Percentiles rank a stretch among this genome's conserved stretches.
These are phyloP conservation scores for Argyrosomus japonicus DNA, from an alignment of 2,113 vertebrate genomes.

Conservation along the genomic window DNA sequence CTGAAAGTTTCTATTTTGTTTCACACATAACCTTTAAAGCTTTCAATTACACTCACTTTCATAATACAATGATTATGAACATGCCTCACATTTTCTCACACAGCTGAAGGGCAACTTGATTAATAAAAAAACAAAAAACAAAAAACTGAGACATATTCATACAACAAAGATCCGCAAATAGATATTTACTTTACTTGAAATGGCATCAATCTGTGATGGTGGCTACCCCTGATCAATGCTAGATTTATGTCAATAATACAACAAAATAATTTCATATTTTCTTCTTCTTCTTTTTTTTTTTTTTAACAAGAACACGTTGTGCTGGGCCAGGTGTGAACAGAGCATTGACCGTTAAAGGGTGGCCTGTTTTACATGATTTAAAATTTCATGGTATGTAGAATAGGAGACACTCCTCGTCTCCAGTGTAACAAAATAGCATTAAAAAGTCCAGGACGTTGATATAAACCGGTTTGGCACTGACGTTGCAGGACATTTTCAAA, in stretches of 20 bases:
- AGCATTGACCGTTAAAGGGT: slow-evolving; percentile 64
- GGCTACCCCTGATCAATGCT: slow-evolving; percentile 49
- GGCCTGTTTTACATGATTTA: slow-evolving; percentile 61
- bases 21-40: slow-evolving; percentile 75
- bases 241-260: slow-evolving; percentile 46
- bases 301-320: slow-evolving; percentile 58
- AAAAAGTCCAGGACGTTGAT: slow-evolving; percentile 67
- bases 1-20: slow-evolving; percentile 74
- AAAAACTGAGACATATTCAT: slow-evolving; percentile 48
- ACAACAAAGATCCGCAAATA: slow-evolving; percentile 67
- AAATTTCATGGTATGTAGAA: slow-evolving; percentile 50
- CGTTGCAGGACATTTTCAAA: slow-evolving; percentile 67
- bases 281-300: slow-evolving; percentile 1
- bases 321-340: slow-evolving; percentile 49
- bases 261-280: slow-evolving; percentile 69
- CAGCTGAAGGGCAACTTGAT: slow-evolving; percentile 50
- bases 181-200: slow-evolving; percentile 66
- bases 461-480: slow-evolving; percentile 82
- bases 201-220: slow-evolving; percentile 66
- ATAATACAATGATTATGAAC: slow-evolving; percentile 67
- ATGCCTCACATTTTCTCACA: slow-evolving; percentile 54
- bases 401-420: slow-evolving; percentile 39
- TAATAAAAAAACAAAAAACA: slow-evolving; percentile 25
- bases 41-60: slow-evolving; percentile 69
- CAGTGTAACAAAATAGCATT: slow-evolving; percentile 71